Evolutionary conservation across 1,140 invertebrate species (phyloP).

Genomic region (Drosophila erecta): DNA sequence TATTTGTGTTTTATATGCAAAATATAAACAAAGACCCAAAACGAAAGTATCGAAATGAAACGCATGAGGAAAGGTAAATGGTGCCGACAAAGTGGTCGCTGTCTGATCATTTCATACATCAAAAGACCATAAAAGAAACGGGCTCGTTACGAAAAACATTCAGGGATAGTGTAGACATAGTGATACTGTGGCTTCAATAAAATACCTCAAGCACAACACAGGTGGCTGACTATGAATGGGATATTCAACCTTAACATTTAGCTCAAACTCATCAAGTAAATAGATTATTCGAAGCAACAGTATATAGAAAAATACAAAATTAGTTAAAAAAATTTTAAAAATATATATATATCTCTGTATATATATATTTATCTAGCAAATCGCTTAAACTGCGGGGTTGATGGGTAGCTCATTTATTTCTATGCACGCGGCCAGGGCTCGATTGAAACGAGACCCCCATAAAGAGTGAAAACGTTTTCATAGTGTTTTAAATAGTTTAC

Average conservation of each 20-base stretch:
- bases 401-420: slow-evolving; percentile 63
- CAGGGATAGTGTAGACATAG: neutral
- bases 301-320: too few relatives aligned
- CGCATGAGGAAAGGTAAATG: slow-evolving; percentile 57
- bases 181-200: slow-evolving; percentile 17
- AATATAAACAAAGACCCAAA: slow-evolving; percentile 65
- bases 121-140: slow-evolving; percentile 70
- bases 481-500: slow-evolving; percentile 74
- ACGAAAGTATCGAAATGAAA: slow-evolving; percentile 44
- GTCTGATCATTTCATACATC: slow-evolving; percentile 76
- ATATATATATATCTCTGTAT: too few relatives aligned
- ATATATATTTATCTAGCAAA: too few relatives aligned
- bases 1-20: slow-evolving; percentile 68
- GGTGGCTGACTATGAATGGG: too few relatives aligned
- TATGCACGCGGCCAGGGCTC: slow-evolving; percentile 49
- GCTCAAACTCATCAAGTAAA: neutral
- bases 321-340: too few relatives aligned
- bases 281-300: too few relatives aligned
- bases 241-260: neutral
- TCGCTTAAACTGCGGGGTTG: neutral
- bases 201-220: neutral
- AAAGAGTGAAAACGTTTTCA: slow-evolving; percentile 74
- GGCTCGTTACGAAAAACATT: slow-evolving; percentile 55
- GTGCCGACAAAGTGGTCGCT: slow-evolving; percentile 69
- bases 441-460: slow-evolving; percentile 54